phyloP scores from a whole-genome alignment of 2,888 invertebrate species.

The Caenorhabditis doughertyi region DNA sequence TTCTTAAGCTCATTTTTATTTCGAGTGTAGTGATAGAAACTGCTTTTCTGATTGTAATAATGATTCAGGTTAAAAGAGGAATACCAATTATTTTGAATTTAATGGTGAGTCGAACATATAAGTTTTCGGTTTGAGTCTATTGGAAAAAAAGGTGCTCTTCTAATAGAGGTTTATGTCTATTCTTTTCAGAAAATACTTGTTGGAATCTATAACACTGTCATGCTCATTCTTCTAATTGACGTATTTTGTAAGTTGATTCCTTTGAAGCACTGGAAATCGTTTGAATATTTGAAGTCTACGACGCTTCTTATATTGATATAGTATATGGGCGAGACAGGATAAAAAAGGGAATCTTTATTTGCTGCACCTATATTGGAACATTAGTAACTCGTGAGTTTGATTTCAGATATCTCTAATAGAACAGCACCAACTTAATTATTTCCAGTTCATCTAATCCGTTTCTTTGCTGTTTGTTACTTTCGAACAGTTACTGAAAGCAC shows the following conservation, averaged over 20 bases:
- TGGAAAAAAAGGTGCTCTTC: no score
- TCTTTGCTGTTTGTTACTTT: not conserved
- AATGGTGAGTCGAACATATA: not conserved
- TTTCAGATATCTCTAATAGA: no score
- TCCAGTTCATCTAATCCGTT: not conserved
- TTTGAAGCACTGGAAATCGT: not conserved
- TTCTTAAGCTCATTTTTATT: not conserved
- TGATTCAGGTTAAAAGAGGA: not conserved
- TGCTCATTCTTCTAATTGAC: not conserved
- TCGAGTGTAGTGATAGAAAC: not conserved
- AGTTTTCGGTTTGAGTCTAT: not conserved
- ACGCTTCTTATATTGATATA: not conserved
- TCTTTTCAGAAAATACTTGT: no score
- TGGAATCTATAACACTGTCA: no score
- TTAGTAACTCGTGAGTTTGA: no score
- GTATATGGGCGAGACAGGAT: no score
- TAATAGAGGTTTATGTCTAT: no score
- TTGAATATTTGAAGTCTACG: not conserved
- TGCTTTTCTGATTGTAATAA: not conserved
- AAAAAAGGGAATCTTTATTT: no score
- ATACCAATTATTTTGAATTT: not conserved
- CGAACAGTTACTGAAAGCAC: no score
- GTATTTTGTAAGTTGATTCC: not conserved
- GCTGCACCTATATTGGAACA: no score
- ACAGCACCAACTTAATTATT: no score